These are phyloP conservation scores for Lacanobia oleracea DNA, from an alignment of 2,888 invertebrate genomes.

Conservation along the genomic window DNA sequence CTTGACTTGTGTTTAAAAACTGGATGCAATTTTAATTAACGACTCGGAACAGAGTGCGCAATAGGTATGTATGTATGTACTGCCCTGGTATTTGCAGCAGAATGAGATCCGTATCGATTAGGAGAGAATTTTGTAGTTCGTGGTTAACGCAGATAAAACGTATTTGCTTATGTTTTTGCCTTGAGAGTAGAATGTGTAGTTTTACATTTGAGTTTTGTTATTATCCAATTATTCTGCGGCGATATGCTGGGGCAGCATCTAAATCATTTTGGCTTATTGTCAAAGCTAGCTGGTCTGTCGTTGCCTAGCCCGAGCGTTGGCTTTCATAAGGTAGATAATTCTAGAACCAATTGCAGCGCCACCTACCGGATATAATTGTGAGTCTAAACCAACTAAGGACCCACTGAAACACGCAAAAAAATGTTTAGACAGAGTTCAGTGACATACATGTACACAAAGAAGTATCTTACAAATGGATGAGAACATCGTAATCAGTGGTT, in stretches of 20 bases:
- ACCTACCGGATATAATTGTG: too few species aligned
- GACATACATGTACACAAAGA: too few species aligned
- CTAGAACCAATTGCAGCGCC: too few species aligned
- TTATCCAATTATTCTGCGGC: background rate
- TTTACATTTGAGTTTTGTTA: background rate
- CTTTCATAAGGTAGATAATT: too few species aligned
- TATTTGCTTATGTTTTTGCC: background rate
- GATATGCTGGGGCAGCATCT: background rate
- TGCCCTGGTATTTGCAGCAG: conserved; percentile 49
- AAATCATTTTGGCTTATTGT: background rate
- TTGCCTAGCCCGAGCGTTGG: too few species aligned
- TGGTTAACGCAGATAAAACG: background rate
- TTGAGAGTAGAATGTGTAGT: background rate
- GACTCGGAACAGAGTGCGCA: conserved; percentile 59
- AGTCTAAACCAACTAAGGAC: too few species aligned
- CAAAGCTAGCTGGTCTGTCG: too few species aligned
- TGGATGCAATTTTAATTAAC: conserved; percentile 60
- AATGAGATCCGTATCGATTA: conserved; percentile 53
- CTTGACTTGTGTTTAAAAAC: conserved; percentile 57
- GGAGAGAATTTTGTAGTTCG: conserved; percentile 23
- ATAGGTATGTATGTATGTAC: conserved; percentile 25
- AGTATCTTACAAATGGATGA: too few species aligned
- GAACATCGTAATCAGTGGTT: too few species aligned
- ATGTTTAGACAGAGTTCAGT: too few species aligned
- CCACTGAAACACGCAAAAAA: too few species aligned